phyloP scores from a whole-genome alignment of 1,140 invertebrate genomes.

The Camponotus vicinus region DNA sequence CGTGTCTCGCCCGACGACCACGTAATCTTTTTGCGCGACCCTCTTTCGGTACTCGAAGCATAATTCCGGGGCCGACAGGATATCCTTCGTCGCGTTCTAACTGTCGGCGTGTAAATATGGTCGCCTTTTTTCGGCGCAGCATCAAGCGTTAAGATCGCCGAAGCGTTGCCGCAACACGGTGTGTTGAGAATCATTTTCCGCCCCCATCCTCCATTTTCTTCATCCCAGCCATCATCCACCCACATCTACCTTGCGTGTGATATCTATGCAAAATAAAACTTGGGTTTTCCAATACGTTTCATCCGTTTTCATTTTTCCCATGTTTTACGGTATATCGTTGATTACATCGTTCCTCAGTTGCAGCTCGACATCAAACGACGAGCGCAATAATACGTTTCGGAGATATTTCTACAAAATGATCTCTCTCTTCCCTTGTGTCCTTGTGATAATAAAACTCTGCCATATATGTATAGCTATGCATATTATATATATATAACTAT shows the following conservation, averaged over 20 bases:
- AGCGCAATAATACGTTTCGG: conserved; percentile 21
- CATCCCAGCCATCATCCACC: background rate
- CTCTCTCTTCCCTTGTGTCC: background rate
- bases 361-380: conserved; percentile 34
- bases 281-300: conserved; percentile 46
- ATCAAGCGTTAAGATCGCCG: conserved; percentile 8
- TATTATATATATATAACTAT: too few species aligned
- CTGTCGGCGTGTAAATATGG: conserved; percentile 25
- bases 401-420: conserved; percentile 27
- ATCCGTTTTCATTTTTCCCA: conserved; percentile 40
- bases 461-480: too few species aligned
- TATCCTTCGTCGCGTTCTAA: conserved; percentile 41
- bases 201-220: too few species aligned
- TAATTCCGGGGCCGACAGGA: conserved; percentile 48
- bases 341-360: conserved; percentile 54
- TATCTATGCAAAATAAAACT: conserved; percentile 55
- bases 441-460: background rate
- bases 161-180: background rate
- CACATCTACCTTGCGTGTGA: background rate
- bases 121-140: background rate
- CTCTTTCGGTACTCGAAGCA: conserved; percentile 22
- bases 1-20: background rate
- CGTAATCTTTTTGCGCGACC: conserved; percentile 50
- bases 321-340: conserved; percentile 41
- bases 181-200: background rate